These are phyloP conservation scores for Stenoptilia bipunctidactyla DNA, from an alignment of 2,888 invertebrate species.

Conservation along the genomic window DNA sequence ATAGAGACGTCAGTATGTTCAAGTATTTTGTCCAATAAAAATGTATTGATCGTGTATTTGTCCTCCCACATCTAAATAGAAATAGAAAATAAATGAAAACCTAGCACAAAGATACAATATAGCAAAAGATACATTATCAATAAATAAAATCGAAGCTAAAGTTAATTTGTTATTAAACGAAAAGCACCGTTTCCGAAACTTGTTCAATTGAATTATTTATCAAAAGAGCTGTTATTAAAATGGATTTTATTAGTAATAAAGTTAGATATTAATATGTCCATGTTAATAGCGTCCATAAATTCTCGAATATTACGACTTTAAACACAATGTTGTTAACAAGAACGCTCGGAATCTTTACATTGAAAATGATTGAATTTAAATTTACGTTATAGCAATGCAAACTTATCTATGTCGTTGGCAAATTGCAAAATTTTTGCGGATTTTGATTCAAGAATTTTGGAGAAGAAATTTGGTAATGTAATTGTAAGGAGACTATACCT, in stretches of 20 bases:
- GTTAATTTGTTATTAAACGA: neutral
- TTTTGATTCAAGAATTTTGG: no score
- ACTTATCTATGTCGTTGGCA: no score
- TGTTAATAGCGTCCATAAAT: constrained; percentile 60
- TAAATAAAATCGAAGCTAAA: neutral
- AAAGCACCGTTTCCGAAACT: neutral
- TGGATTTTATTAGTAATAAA: constrained; percentile 57
- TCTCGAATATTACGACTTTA: constrained; percentile 23
- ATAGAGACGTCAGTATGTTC: no score
- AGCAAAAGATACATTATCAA: neutral
- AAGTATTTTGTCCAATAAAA: no score
- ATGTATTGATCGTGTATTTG: no score
- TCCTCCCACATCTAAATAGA: no score
- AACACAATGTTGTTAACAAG: constrained; percentile 29
- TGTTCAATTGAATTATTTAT: constrained; percentile 50
- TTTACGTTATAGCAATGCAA: no score
- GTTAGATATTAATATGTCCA: constrained; percentile 54
- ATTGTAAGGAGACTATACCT: no score
- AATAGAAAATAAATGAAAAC: no score
- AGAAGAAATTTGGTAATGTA: no score
- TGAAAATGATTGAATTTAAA: neutral
- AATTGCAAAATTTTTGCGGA: no score
- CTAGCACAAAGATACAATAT: no score
- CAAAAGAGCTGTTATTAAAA: constrained; percentile 53
- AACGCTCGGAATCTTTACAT: neutral